These are phyloP conservation scores for Rhaphigaster nebulosa DNA, from an alignment of 2,888 invertebrate species.

Conservation along the genomic window DNA sequence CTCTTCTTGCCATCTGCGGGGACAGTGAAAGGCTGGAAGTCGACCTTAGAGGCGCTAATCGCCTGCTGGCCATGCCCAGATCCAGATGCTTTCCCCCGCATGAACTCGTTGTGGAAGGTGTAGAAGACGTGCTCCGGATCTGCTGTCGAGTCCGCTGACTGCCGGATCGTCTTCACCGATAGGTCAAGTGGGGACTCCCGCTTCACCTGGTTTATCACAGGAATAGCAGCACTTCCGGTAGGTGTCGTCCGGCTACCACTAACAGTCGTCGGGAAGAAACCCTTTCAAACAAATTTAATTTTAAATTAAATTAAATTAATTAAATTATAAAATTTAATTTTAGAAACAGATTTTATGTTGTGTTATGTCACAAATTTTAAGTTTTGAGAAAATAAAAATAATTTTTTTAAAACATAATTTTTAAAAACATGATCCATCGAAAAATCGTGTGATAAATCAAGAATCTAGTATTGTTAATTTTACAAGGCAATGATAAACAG, in stretches of 20 bases:
- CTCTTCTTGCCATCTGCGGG: slow-evolving; percentile 45
- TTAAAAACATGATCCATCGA: too few species aligned
- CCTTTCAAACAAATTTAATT: slow-evolving; percentile 45
- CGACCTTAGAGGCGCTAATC: slow-evolving; percentile 77
- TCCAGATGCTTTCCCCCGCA: slow-evolving; percentile 68
- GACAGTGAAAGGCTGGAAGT: slow-evolving; percentile 71
- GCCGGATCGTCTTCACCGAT: slow-evolving; percentile 90
- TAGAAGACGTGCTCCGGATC: slow-evolving; percentile 59
- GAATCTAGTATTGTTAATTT: too few species aligned
- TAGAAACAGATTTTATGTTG: too few species aligned
- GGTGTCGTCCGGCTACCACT: slow-evolving; percentile 44
- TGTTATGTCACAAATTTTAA: too few species aligned
- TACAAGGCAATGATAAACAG: too few species aligned
- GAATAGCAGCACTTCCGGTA: slow-evolving; percentile 12
- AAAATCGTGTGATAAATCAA: too few species aligned
- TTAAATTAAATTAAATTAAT: not conserved
- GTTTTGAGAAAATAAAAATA: too few species aligned
- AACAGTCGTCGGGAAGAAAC: slow-evolving; percentile 16
- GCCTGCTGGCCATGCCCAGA: slow-evolving; percentile 54
- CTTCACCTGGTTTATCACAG: slow-evolving; percentile 68
- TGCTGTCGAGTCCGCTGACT: slow-evolving; percentile 87
- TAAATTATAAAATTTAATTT: too few species aligned
- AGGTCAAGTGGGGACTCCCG: slow-evolving; percentile 87
- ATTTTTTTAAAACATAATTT: too few species aligned
- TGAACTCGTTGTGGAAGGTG: slow-evolving; percentile 67